A percentile compares a stretch with the other conserved stretches of the same genome.
Evolutionary conservation across 2,797 vertebrate species (phyloP).

Genomic region (Characodon lateralis): DNA sequence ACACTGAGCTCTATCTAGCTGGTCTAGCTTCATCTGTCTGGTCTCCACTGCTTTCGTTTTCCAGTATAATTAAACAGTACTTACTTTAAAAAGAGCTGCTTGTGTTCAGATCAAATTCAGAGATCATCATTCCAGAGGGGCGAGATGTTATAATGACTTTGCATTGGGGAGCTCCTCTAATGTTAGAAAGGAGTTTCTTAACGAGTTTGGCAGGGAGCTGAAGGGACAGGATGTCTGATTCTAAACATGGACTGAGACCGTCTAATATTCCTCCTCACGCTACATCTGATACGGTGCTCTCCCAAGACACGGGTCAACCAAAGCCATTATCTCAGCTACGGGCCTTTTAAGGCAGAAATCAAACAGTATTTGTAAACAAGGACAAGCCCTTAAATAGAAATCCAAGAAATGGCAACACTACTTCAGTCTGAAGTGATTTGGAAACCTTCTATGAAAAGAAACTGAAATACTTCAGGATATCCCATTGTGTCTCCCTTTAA

Average conservation of each 20-base stretch:
- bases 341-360: constrained; percentile 22
- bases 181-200: constrained; percentile 39
- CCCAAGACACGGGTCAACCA: constrained; percentile 35
- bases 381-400: background rate
- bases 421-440: constrained; percentile 7
- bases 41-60: background rate
- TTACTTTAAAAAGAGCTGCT: background rate
- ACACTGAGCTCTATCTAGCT: background rate
- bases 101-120: constrained; percentile 7
- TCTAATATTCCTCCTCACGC: constrained; percentile 16
- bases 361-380: constrained; percentile 28
- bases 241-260: constrained; percentile 42
- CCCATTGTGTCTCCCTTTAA: background rate
- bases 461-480: background rate
- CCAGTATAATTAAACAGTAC: background rate
- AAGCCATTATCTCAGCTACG: constrained; percentile 13
- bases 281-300: constrained; percentile 48
- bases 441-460: background rate
- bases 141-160: background rate
- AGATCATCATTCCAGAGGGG: background rate
- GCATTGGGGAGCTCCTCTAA: constrained; percentile 16
- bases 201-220: constrained; percentile 40
- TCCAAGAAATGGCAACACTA: constrained; percentile 14
- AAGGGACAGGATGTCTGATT: constrained; percentile 52
- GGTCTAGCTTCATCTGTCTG: background rate